Base-by-base conservation (phyloP, 2,113 vertebrate genomes). In the Rhizomys pruinosus region DNA sequence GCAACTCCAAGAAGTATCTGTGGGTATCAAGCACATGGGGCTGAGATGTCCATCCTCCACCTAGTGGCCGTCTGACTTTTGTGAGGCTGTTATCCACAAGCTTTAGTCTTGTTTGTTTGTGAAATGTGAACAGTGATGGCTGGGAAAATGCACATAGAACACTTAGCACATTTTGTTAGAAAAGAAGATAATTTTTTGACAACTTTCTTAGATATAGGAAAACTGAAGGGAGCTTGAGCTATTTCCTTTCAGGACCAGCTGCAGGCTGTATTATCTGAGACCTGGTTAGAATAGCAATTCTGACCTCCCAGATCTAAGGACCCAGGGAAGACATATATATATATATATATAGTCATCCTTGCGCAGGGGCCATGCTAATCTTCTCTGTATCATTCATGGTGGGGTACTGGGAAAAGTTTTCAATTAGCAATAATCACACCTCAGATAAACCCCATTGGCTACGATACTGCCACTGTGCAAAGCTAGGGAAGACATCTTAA, bases 201-300 rank as follows among this genome's bases (percentile, higher is more conserved):
- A 4, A 5, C 64, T 69, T 61, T 17, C 66, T 64, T 42, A 88
- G 57, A 84, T 47, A 27, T 3, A 8, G 15, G 42, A 39, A 89
- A 87, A 59, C 3, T 39, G n/a, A 34, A n/a, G 5, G 44, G 22
- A 52, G 32, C 3, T 1, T 16, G 16, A 57, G 34, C 76, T 87
- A 3, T 86, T 93, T 89, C 20, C 52, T 71, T 19, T 44, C 29
- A 47, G 59, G 44, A n/a, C 23, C 11, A 17, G 59, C 22, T 52
- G n/a, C 59, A 59, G 20, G 20, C 32, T 10, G 34, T 23, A 27
- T 80, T 84, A 68, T 78, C 42, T 63, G 87, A 76, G 79, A 95
- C 87, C 91, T 91, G 84, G 87, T 94, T 91, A 95, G 80, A 93
- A 23, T 63, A 20, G 59, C 32, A 42, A 77, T 42, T 25, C 39